Base-by-base conservation (phyloP, 2,797 vertebrate genomes). In the Xerus rutilus region DNA sequence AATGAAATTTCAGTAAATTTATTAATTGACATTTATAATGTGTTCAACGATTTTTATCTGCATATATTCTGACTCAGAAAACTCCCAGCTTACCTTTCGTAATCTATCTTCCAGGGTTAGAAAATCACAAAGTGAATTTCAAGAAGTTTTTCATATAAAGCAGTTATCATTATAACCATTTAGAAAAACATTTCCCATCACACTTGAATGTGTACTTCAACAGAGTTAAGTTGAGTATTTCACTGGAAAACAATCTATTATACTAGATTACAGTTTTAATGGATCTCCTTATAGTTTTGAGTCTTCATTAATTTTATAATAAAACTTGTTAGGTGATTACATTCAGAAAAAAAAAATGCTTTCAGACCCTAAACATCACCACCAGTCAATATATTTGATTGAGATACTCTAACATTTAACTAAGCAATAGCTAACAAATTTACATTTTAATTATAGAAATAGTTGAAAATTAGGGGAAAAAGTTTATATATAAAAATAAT, bases 401-500 rank as follows among this genome's bases (percentile, higher is more conserved):
- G 12, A 49, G 35, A 86, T 47, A 74, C 1, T 74, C 6, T 49
- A 54, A 23, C 30, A 70, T 49, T 86, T 88, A 89, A 70, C 2
- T 91, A 82, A 8, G 25, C 10, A 85, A 92, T 11, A 70, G 4
- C 39, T 81, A 82, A 54, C 10, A 89, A 28, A n/a, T 86, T 82
- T 78, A 28, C 4, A 69, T 88, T 92, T 92, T 86, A 93, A 88
- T 86, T 94, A 8, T 59, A 69, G 15, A 81, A 92, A 52, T 90
- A 28, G 30, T 49, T 95, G 18, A 79, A 95, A 82, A 62, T 62
- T 23, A 62, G 59, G 59, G 23, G 2, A 59, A 62, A 62, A 23
- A 23, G 57, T 86, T 81, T 78, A 35, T 64, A 54, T 7, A 47
- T 35, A 39, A 74, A 64, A 77, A 57, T 69, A 59, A 78, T 18